Percentiles rank a stretch among this genome's conserved stretches.
phyloP scores from a whole-genome alignment of 2,888 invertebrate species.

The Macrophya alboannulata region DNA sequence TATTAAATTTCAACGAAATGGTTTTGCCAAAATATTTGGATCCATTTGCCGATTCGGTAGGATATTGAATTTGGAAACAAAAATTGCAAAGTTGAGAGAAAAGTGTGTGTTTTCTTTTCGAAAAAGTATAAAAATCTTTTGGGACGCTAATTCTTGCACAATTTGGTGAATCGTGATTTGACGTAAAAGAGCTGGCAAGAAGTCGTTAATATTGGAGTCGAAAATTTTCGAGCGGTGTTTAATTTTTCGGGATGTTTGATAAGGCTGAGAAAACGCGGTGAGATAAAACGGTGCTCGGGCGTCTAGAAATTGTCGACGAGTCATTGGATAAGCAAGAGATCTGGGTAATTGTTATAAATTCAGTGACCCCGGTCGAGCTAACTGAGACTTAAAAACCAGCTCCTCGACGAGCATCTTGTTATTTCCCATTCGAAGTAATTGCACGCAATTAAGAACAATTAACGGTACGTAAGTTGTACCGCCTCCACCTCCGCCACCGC shows the following conservation, averaged over 20 bases:
- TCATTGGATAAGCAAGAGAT: slow-evolving; percentile 34
- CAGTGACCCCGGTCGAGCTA: slow-evolving; percentile 50
- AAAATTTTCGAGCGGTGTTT: not conserved
- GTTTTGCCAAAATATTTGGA: too few relatives aligned
- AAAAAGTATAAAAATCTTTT: not conserved
- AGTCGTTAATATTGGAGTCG: not conserved
- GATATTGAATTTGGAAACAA: too few relatives aligned
- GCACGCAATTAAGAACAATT: slow-evolving; percentile 76
- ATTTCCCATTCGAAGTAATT: slow-evolving; percentile 77
- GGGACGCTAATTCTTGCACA: not conserved
- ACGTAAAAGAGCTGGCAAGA: not conserved
- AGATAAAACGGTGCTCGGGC: not conserved
- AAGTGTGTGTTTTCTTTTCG: too few relatives aligned
- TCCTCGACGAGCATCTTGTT: slow-evolving; percentile 69
- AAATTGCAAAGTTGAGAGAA: too few relatives aligned
- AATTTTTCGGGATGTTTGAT: not conserved
- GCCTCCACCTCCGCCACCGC: slow-evolving; percentile 1
- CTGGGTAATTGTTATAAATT: slow-evolving; percentile 43
- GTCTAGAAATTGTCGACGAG: slow-evolving; percentile 26
- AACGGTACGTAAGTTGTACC: slow-evolving; percentile 64
- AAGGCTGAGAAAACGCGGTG: slow-evolving; percentile 20
- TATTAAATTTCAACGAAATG: not conserved
- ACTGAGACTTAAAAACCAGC: slow-evolving; percentile 45
- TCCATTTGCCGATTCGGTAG: too few relatives aligned
- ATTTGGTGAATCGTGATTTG: not conserved